These are phyloP conservation scores for Eurosta solidaginis DNA, from an alignment of 1,140 invertebrate genomes.

Conservation along the genomic window DNA sequence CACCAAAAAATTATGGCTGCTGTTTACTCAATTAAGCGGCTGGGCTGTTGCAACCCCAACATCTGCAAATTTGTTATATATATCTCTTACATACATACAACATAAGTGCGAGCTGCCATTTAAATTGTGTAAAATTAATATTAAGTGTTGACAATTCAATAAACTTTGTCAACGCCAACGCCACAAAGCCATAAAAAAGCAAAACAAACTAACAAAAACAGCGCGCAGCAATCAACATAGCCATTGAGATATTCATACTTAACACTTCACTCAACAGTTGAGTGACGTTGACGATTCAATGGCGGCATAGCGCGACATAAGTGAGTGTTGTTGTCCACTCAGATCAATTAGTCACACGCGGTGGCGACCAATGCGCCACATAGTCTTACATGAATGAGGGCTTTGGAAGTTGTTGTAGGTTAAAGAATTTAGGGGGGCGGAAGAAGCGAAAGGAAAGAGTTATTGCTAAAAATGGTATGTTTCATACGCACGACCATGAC, in stretches of 20 bases:
- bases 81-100: not conserved
- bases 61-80: too few species aligned
- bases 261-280: slow-evolving; percentile 2
- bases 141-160: slow-evolving; percentile 28
- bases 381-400: not conserved
- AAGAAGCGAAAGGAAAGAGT: too few species aligned
- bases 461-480: too few species aligned
- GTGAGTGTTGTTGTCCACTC: slow-evolving; percentile 4
- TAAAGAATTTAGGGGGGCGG: not conserved
- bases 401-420: not conserved
- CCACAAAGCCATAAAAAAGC: not conserved
- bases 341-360: slow-evolving; percentile 8
- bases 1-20: not conserved
- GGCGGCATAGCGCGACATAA: not conserved
- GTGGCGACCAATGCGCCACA: not conserved
- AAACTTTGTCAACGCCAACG: not conserved
- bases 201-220: not conserved
- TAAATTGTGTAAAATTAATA: slow-evolving; percentile 8
- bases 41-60: not conserved
- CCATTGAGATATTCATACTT: not conserved
- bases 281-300: not conserved
- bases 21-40: slow-evolving; percentile 19
- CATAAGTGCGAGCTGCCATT: not conserved
- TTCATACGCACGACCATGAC: too few species aligned
- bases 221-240: not conserved